Conservation (phyloP, 2,113 vertebrate genomes). For the Kryptolebias marmoratus region DNA sequence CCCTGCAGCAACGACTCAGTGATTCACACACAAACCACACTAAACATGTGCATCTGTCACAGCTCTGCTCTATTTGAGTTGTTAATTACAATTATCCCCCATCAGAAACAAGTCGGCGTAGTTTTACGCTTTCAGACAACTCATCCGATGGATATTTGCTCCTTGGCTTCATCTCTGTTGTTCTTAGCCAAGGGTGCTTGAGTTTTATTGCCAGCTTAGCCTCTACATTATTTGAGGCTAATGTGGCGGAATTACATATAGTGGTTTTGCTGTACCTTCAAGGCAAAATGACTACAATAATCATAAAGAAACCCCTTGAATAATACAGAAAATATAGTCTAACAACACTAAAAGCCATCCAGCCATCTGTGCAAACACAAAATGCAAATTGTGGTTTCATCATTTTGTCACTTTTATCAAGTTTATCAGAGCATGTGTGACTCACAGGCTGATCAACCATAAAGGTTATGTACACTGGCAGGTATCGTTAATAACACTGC, state of each 20-base stretch:
- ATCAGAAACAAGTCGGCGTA: constrained; percentile 59
- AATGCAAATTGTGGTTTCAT: neutral
- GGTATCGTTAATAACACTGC: too few species aligned
- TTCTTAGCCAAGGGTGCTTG: constrained; percentile 46
- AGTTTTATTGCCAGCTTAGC: constrained; percentile 9
- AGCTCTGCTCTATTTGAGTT: constrained; percentile 78
- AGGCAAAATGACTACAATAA: neutral
- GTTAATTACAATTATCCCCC: constrained; percentile 79
- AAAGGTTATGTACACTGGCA: neutral
- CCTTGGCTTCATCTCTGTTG: constrained; percentile 25
- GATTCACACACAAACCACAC: constrained; percentile 22
- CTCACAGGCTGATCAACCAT: too few species aligned
- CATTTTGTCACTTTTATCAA: too few species aligned
- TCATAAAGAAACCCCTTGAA: neutral
- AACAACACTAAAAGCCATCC: neutral
- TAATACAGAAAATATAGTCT: neutral
- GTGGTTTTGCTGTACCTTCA: neutral
- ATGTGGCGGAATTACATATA: neutral
- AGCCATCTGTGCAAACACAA: neutral
- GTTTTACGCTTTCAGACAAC: constrained; percentile 51
- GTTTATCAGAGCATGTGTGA: too few species aligned
- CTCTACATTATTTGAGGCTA: constrained; percentile 8
- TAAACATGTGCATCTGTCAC: constrained; percentile 71
- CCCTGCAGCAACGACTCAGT: constrained; percentile 31
- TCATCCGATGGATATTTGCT: constrained; percentile 54